Base-by-base conservation (phyloP, 2,888 invertebrate genomes). In the Dromius quadrimaculatus region DNA sequence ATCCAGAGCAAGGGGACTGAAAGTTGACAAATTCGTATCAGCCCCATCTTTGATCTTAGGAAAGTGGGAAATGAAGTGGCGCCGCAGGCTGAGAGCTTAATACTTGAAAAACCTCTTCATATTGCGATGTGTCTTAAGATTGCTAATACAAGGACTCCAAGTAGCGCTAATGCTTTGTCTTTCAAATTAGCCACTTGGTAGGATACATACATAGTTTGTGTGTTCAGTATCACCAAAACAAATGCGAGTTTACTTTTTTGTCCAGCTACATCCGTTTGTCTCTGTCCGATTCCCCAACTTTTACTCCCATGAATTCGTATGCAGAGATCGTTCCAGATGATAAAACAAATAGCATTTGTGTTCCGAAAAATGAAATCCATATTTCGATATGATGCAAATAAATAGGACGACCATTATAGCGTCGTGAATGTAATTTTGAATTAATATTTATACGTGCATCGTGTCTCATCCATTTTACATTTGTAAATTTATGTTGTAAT, bases 391-490 rank as follows among this genome's bases (percentile, higher is more conserved):
- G 59, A 59, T 36, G 36, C 59, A 59, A 59, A 59, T 59, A 59
- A 59, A 59, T 59, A 59, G 36, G 36, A 59, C 20, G 36, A 36
- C 36, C 59, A 20, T 54, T 41, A 22, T 38, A 36, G 32, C 57
- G 36, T 54, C 23, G 36, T 59, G 45, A 68, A 23, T 68, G 57
- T 59, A 68, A 68, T 68, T 68, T 68, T 59, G 57, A 68, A 68
- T 68, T 59, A 59, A 68, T 68, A 68, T 68, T 68, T 68, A 68
- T 68, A 68, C 28, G 59, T 59, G 68, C 68, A 68, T 59, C 68
- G 59, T 68, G 68, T 68, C 68, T 68, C 68, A 68, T 68, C 45
- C 68, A 68, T 68, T 68, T 68, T 59, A 38, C 68, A 68, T 68
- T 68, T 68, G 68, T 41, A 68, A 68, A 68, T 68, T 68, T 68